Conservation (phyloP, 2,888 invertebrate species). For the Hoplodrina ambigua region DNA sequence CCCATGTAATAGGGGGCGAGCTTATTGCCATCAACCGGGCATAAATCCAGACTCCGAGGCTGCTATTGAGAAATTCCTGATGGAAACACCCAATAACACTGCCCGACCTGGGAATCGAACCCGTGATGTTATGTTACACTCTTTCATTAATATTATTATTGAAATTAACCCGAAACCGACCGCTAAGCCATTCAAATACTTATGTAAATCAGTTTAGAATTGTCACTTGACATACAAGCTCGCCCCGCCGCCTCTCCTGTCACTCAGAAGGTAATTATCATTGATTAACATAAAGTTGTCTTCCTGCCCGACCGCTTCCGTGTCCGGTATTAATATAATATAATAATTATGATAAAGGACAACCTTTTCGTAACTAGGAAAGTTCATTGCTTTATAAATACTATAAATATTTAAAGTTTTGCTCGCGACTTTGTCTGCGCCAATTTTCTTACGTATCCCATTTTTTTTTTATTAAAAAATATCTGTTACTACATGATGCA, state of each 20-base stretch:
- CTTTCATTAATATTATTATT: slow-evolving; percentile 19
- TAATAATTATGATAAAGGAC: slow-evolving; percentile 65
- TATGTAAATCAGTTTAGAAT: slow-evolving; percentile 59
- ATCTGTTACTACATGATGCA: too few species aligned
- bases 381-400: slow-evolving; percentile 54
- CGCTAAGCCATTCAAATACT: slow-evolving; percentile 48
- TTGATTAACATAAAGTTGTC: slow-evolving; percentile 64
- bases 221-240: slow-evolving; percentile 43
- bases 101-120: too few species aligned
- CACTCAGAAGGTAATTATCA: slow-evolving; percentile 58
- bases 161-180: slow-evolving; percentile 15
- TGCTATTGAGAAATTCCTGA: too few species aligned
- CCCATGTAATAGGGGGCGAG: too few species aligned
- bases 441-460: too few species aligned
- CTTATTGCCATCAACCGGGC: too few species aligned
- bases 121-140: too few species aligned
- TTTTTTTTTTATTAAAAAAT: too few species aligned
- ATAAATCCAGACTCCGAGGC: too few species aligned
- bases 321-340: slow-evolving; percentile 67
- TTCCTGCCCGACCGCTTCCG: slow-evolving; percentile 69
- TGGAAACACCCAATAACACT: too few species aligned
- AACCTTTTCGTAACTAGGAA: slow-evolving; percentile 47
- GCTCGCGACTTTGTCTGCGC: neutral
- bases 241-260: slow-evolving; percentile 45
- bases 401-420: neutral